phyloP scores from a whole-genome alignment of 2,113 vertebrate species.

The Macroglossus sobrinus region DNA sequence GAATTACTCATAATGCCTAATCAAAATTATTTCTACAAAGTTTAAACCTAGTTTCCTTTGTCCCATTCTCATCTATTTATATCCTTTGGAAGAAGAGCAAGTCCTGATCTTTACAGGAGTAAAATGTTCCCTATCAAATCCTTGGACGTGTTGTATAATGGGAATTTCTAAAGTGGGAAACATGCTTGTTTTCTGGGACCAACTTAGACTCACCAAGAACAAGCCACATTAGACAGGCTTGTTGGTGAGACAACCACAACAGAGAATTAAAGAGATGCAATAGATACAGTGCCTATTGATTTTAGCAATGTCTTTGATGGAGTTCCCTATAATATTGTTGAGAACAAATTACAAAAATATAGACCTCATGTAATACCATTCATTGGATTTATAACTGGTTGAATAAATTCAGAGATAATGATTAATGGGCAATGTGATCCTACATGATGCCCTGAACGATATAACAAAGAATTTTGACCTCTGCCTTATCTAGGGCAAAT shows the following conservation, averaged over 20 bases:
- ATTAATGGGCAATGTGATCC: constrained; percentile 17
- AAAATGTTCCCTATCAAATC: neutral
- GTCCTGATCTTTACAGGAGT: neutral
- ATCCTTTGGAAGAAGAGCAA: neutral
- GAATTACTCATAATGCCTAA: constrained; percentile 13
- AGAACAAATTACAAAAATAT: constrained; percentile 50
- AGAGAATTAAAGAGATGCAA: constrained; percentile 20
- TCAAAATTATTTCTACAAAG: constrained; percentile 25
- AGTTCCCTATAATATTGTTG: constrained; percentile 47
- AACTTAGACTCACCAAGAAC: neutral
- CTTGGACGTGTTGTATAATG: neutral
- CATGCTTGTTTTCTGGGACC: neutral
- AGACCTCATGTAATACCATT: constrained; percentile 19
- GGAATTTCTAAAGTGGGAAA: neutral
- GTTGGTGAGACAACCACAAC: neutral
- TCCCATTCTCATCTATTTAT: neutral
- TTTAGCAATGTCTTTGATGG: constrained; percentile 39
- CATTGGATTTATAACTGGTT: constrained; percentile 23
- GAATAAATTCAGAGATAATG: constrained; percentile 33
- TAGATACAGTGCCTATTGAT: neutral
- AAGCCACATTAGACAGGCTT: neutral
- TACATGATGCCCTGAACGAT: neutral
- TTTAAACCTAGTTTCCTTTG: neutral
- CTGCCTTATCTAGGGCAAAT: neutral
- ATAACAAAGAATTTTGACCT: constrained; percentile 36